A percentile compares a stretch with the other conserved stretches of the same genome.
Evolutionary conservation across 2,113 vertebrate genomes (phyloP).

Genomic region (Aphelocoma coerulescens): DNA sequence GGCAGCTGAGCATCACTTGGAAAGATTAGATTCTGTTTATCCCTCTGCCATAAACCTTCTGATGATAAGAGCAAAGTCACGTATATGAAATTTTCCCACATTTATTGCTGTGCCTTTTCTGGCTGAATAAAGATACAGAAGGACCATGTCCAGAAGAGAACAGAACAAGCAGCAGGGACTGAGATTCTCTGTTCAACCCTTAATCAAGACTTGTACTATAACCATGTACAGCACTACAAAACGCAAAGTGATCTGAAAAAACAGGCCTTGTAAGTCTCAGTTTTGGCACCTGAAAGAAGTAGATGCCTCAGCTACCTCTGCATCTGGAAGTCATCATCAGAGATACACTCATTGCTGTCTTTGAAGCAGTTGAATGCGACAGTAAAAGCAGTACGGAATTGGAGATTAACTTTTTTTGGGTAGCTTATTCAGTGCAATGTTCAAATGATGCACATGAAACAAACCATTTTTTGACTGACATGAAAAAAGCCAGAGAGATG

Average conservation of each 20-base stretch:
- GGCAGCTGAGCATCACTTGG: neutral
- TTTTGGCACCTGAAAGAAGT: slow-evolving; percentile 11
- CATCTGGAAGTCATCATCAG: slow-evolving; percentile 7
- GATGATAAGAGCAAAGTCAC: neutral
- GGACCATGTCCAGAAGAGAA: neutral
- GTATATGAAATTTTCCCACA: neutral
- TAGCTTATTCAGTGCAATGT: neutral
- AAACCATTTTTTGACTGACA: slow-evolving; percentile 1
- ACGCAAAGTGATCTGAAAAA: neutral
- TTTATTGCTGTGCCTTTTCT: neutral
- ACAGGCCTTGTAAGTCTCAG: neutral
- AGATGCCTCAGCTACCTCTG: neutral
- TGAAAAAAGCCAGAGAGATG: neutral
- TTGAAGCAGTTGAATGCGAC: neutral
- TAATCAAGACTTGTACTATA: neutral
- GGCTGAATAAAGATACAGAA: neutral
- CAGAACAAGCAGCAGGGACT: neutral
- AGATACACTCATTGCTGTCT: neutral
- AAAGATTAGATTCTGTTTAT: neutral
- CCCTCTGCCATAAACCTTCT: neutral
- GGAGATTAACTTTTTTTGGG: slow-evolving; percentile 26
- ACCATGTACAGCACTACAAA: neutral
- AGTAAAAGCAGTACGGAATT: neutral
- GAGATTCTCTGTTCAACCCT: neutral
- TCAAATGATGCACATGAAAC: slow-evolving; percentile 20